Evolutionary conservation across 2,888 invertebrate genomes (phyloP).

Genomic region (Allophyes oxyacanthae): DNA sequence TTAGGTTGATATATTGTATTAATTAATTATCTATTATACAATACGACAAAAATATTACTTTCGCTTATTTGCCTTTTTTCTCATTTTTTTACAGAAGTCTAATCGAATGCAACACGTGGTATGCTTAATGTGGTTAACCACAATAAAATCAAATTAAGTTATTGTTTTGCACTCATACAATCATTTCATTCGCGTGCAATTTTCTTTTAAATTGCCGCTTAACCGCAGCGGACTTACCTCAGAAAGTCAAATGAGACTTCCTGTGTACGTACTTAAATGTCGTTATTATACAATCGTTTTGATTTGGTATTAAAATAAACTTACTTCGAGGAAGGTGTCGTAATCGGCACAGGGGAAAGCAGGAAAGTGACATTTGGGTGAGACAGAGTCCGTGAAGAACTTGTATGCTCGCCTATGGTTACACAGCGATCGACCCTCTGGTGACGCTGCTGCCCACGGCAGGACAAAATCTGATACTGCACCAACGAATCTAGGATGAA

Average conservation of each 20-base stretch:
- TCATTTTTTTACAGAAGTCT: too few relatives aligned
- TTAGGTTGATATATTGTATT: too few relatives aligned
- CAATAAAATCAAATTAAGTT: slow-evolving; percentile 26
- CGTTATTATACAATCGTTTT: slow-evolving; percentile 13
- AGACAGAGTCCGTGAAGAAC: slow-evolving; percentile 98
- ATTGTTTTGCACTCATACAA: slow-evolving; percentile 25
- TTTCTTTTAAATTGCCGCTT: slow-evolving; percentile 22
- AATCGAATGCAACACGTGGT: not conserved
- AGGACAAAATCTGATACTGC: slow-evolving; percentile 97
- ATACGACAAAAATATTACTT: too few relatives aligned
- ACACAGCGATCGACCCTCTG: slow-evolving; percentile 96
- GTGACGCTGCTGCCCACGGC: slow-evolving; percentile 91
- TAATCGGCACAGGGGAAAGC: slow-evolving; percentile 96
- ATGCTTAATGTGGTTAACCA: slow-evolving; percentile 24
- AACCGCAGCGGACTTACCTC: slow-evolving; percentile 51
- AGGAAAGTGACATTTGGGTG: slow-evolving; percentile 96
- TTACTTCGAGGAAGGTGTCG: slow-evolving; percentile 93
- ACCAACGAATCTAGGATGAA: slow-evolving; percentile 93
- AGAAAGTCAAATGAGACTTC: slow-evolving; percentile 11
- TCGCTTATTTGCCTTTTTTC: too few relatives aligned
- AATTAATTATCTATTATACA: too few relatives aligned
- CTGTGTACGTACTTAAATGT: not conserved
- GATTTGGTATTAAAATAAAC: slow-evolving; percentile 19
- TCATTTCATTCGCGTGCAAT: slow-evolving; percentile 13
- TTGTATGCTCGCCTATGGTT: slow-evolving; percentile 98